Conservation (phyloP, 2,888 invertebrate genomes). For the Andrena praecox region DNA sequence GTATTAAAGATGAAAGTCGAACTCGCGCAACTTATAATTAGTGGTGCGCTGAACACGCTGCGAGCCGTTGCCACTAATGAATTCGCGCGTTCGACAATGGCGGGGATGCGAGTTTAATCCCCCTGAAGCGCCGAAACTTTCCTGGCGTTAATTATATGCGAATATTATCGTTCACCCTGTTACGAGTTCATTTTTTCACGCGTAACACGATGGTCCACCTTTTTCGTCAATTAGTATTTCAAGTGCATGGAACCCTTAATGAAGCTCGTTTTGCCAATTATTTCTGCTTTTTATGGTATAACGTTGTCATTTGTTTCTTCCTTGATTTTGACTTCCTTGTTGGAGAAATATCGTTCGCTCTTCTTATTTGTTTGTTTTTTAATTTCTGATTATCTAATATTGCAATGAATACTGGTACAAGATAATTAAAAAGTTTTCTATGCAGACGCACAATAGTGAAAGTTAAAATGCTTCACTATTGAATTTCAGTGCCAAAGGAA, state of each 20-base stretch:
- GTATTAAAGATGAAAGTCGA: slow-evolving; percentile 13
- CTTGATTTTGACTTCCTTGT: too few relatives aligned
- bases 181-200: not conserved
- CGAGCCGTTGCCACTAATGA: slow-evolving; percentile 16
- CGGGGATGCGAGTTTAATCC: not conserved
- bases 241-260: not conserved
- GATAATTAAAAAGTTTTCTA: too few relatives aligned
- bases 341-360: too few relatives aligned
- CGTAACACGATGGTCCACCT: not conserved
- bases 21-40: slow-evolving; percentile 19
- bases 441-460: too few relatives aligned
- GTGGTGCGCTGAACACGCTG: not conserved
- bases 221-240: not conserved
- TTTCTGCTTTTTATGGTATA: not conserved
- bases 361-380: too few relatives aligned
- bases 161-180: not conserved
- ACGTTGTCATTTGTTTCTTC: not conserved
- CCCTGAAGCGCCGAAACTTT: not conserved
- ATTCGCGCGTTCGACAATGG: slow-evolving; percentile 6
- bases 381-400: too few relatives aligned
- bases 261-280: not conserved
- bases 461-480: too few relatives aligned
- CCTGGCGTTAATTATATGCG: not conserved
- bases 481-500: too few relatives aligned
- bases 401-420: too few relatives aligned